These are phyloP conservation scores for Halocynthia aurantium DNA, from an alignment of 23 tunicate species.

Conservation along the genomic window DNA sequence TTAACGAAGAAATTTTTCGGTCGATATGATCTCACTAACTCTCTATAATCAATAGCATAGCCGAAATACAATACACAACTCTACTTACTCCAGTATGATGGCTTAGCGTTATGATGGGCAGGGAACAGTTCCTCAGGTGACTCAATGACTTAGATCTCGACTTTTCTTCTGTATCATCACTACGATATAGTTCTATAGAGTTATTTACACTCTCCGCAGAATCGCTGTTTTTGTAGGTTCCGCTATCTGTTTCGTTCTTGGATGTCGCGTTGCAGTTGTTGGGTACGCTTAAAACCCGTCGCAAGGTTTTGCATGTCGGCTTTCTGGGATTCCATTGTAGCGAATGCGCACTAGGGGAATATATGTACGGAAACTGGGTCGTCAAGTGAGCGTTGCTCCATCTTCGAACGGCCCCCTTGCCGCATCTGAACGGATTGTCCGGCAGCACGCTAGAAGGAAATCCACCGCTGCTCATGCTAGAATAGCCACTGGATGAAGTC, in stretches of 20 bases:
- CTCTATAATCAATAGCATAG: no score
- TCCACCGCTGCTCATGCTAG: no score
- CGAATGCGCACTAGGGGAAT: background rate
- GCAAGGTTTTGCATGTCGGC: background rate
- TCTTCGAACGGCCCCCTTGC: slow-evolving; percentile 5
- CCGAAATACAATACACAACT: background rate
- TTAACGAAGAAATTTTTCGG: no score
- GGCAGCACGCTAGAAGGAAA: background rate
- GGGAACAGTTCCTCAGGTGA: slow-evolving; percentile 9
- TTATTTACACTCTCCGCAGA: no score
- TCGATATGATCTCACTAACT: no score
- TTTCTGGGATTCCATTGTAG: background rate
- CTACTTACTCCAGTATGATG: slow-evolving; percentile 18
- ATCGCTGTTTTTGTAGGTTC: no score
- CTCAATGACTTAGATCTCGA: background rate
- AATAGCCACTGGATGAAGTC: no score
- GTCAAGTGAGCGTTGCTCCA: slow-evolving; percentile 28
- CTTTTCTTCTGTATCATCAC: background rate
- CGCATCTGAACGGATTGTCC: slow-evolving; percentile 18
- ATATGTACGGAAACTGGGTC: background rate
- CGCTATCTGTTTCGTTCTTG: no score
- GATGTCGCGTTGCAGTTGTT: background rate
- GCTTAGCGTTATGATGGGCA: slow-evolving; percentile 12
- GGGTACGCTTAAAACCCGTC: slow-evolving; percentile 10
- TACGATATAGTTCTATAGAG: background rate